Percentiles rank a stretch among this genome's conserved stretches.
These are phyloP conservation scores for Atherix ibis DNA, from an alignment of 2,888 invertebrate genomes.

Conservation along the genomic window DNA sequence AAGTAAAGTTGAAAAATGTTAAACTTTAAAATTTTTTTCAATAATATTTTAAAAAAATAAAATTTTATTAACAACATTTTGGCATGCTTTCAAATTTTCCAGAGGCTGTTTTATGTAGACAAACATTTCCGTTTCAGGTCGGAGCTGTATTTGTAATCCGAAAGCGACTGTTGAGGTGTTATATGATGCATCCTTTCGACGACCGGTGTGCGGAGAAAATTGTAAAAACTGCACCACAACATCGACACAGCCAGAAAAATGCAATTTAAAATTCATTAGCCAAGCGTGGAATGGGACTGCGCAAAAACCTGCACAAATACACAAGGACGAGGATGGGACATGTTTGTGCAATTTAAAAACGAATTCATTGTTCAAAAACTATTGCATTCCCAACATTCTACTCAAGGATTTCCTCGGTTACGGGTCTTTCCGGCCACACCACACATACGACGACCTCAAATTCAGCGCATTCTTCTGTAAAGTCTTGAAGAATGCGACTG, in stretches of 20 bases:
- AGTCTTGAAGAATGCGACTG: slow-evolving; percentile 32
- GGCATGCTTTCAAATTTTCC: too few species aligned
- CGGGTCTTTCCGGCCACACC: slow-evolving; percentile 21
- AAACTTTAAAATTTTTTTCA: too few species aligned
- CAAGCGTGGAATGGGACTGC: slow-evolving; percentile 3
- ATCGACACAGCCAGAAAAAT: slow-evolving; percentile 10
- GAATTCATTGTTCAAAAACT: slow-evolving; percentile 23
- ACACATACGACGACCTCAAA: slow-evolving; percentile 19
- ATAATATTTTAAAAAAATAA: too few species aligned
- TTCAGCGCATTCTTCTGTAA: slow-evolving; percentile 29
- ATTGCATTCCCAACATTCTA: slow-evolving; percentile 23
- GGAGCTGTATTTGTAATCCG: slow-evolving; percentile 33
- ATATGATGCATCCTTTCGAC: slow-evolving; percentile 21
- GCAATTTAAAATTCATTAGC: slow-evolving; percentile 21
- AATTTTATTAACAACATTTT: too few species aligned
- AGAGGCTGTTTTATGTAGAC: too few species aligned
- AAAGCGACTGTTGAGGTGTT: slow-evolving; percentile 14
- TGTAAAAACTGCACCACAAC: slow-evolving; percentile 5
- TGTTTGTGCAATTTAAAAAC: slow-evolving; percentile 20
- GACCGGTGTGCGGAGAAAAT: slow-evolving; percentile 19
- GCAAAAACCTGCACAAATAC: slow-evolving; percentile 11
- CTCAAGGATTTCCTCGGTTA: slow-evolving; percentile 24
- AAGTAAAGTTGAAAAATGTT: too few species aligned
- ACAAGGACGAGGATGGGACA: slow-evolving; percentile 12
- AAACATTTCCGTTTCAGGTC: slow-evolving; percentile 24